Base-by-base conservation (phyloP, 2,113 vertebrate genomes). In the Anolis sagrei region DNA sequence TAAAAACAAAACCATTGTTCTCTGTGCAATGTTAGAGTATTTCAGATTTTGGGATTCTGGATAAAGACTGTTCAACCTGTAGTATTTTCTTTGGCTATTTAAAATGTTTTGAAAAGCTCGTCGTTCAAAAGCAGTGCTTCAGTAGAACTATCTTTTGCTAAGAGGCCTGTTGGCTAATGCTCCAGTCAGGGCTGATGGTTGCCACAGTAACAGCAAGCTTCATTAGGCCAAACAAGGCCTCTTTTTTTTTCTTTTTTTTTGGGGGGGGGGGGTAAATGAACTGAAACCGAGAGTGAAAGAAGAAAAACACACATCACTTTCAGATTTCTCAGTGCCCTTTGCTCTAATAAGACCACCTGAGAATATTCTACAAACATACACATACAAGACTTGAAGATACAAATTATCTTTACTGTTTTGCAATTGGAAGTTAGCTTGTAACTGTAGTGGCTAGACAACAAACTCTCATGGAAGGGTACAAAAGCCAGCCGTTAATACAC, bases 21-120 rank as follows among this genome's bases (percentile, higher is more conserved):
- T 44, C 39, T 44, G 39, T 44, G 39, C 2, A 44, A 44, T 44
- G 2, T 44, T 44, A 5, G 39, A 44, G 39, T 44, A 44, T 44
- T 44, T 44, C 39, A 44, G 39, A 44, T 44, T 44, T 44, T 5
- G 39, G 39, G 39, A 44, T 44, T 44, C 39, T 5, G 39, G 39
- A 44, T 44, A 44, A 44, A 44, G 39, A 44, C 2, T 44, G 39
- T 44, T 44, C 39, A 44, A 44, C 39, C 39, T 44, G 39, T 16
- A 34, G 29, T 4, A 5, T 29, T 62, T 74, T 79, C 21, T 73
- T 74, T 62, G 14, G 44, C 21, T 61, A 1, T 85, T 79, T 61
- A 8, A 72, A 79, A 34, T 73, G 36, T 74, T 86, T 85, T 80
- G 39, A 79, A 19, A 85, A 73, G 73, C 21, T 49, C 2, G 34